phyloP scores from a whole-genome alignment of 2,797 vertebrate genomes.

The Sparus aurata region DNA sequence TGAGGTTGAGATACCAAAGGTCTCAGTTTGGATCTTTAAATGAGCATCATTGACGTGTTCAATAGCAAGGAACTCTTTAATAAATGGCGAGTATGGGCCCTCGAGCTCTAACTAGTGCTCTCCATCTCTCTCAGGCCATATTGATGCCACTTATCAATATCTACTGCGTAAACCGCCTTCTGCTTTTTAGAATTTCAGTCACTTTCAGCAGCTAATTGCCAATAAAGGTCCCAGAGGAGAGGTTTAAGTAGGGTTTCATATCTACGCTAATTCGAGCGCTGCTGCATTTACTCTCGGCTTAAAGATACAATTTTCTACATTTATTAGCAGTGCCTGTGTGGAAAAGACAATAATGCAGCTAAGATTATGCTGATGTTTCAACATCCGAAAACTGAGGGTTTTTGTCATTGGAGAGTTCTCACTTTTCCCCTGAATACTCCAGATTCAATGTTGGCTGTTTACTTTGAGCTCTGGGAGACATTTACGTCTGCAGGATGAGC shows the following conservation, averaged over 20 bases:
- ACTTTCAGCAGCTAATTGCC: slow-evolving; percentile 1
- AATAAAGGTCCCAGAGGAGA: slow-evolving; percentile 1
- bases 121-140: slow-evolving; percentile 1
- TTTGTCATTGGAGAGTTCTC: no score
- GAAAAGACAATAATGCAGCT: neutral
- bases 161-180: neutral
- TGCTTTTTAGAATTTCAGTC: neutral
- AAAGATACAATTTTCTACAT: neutral
- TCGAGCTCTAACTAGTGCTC: neutral
- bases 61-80: neutral
- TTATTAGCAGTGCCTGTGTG: neutral
- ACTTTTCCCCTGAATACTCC: neutral
- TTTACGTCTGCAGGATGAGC: neutral
- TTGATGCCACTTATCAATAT: neutral
- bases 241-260: neutral
- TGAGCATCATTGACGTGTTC: neutral
- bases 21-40: neutral
- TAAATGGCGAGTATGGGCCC: neutral
- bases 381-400: neutral
- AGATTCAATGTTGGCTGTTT: neutral
- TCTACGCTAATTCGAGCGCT: neutral
- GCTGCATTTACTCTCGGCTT: neutral
- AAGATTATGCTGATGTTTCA: neutral
- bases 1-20: neutral
- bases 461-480: neutral